These are phyloP conservation scores for Girardinus metallicus DNA, from an alignment of 2,797 vertebrate species.

Conservation along the genomic window DNA sequence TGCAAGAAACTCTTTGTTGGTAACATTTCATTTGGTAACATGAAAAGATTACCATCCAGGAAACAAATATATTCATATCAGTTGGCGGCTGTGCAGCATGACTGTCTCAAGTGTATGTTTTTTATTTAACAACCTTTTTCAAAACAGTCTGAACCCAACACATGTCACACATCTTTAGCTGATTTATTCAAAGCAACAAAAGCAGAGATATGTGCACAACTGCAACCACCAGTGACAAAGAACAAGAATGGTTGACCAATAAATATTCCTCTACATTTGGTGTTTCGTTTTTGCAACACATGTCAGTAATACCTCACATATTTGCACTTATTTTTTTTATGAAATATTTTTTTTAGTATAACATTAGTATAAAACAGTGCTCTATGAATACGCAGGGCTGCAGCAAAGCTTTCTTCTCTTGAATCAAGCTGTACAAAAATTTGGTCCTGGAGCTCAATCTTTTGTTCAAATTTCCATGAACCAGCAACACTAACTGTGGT, in stretches of 20 bases:
- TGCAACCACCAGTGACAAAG: neutral
- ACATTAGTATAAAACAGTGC: neutral
- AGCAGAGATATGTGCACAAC: neutral
- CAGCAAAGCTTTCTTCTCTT: neutral
- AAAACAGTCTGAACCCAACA: neutral
- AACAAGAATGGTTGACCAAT: neutral
- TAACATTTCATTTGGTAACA: neutral
- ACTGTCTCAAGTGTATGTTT: neutral
- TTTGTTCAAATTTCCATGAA: neutral
- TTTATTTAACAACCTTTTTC: neutral
- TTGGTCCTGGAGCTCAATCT: neutral
- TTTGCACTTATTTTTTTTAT: neutral
- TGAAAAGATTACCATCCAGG: neutral
- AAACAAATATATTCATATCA: neutral
- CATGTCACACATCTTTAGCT: neutral
- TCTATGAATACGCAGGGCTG: neutral
- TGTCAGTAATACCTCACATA: neutral
- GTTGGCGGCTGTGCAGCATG: neutral
- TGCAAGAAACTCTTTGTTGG: neutral
- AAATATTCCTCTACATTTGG: neutral
- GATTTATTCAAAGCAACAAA: neutral
- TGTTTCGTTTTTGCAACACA: neutral
- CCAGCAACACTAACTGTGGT: neutral
- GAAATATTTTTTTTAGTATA: neutral
- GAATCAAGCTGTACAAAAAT: neutral